These are phyloP conservation scores for Trachelipus rathkii DNA, from an alignment of 1,140 invertebrate species.

Conservation along the genomic window DNA sequence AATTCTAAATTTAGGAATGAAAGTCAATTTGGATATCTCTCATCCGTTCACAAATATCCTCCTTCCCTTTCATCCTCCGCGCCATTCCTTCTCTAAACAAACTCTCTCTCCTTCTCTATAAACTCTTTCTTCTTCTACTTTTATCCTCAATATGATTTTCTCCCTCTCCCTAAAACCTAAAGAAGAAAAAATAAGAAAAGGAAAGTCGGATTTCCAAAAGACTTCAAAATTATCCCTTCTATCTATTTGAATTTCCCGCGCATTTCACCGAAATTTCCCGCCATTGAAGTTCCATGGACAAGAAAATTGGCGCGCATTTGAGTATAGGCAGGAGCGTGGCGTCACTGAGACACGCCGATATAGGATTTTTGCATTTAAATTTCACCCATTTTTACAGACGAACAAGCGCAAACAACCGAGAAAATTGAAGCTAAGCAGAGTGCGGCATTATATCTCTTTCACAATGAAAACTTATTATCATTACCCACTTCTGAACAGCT, in stretches of 20 bases:
- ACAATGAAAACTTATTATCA: slow-evolving; percentile 44
- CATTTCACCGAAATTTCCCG: slow-evolving; percentile 32
- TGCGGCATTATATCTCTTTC: slow-evolving; percentile 41
- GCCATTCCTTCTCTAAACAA: neutral
- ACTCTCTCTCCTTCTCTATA: neutral
- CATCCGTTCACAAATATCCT: neutral
- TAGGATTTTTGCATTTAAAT: slow-evolving; percentile 44
- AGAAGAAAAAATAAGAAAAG: too few species aligned
- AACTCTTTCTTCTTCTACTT: slow-evolving; percentile 9
- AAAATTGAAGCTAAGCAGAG: slow-evolving; percentile 43
- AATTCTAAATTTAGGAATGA: neutral
- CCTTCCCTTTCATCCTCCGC: neutral
- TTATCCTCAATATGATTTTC: slow-evolving; percentile 2
- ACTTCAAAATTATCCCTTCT: slow-evolving; percentile 20
- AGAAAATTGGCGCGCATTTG: slow-evolving; percentile 43
- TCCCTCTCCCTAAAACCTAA: neutral
- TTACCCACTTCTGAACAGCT: slow-evolving; percentile 32
- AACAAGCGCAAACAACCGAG: slow-evolving; percentile 40
- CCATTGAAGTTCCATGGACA: slow-evolving; percentile 42
- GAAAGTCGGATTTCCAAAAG: neutral
- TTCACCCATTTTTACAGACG: slow-evolving; percentile 42
- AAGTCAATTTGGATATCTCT: slow-evolving; percentile 4
- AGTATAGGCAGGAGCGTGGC: slow-evolving; percentile 8
- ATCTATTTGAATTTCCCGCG: slow-evolving; percentile 37
- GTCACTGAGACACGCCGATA: slow-evolving; percentile 26